These are phyloP conservation scores for Brachionus rubens DNA, from an alignment of 1,140 invertebrate species.

Conservation along the genomic window DNA sequence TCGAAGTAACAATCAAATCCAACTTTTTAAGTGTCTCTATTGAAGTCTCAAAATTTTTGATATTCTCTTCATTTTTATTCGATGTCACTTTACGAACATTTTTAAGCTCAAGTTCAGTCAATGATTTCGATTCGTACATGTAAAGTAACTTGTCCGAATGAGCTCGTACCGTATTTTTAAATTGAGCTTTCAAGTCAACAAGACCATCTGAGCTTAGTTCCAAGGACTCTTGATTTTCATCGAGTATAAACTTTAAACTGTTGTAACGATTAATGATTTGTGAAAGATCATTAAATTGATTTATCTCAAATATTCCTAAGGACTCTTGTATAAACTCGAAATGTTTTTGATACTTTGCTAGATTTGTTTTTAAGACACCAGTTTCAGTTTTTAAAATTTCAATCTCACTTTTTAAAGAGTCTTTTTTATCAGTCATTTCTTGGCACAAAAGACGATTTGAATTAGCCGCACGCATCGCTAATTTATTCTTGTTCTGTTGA, in stretches of 20 bases:
- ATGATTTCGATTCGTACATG: background rate
- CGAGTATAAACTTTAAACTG: conserved; percentile 8
- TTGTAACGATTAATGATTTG: conserved; percentile 9
- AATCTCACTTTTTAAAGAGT: background rate
- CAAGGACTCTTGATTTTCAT: background rate
- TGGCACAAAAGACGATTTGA: background rate
- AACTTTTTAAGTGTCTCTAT: background rate
- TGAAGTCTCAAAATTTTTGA: background rate
- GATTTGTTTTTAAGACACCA: background rate
- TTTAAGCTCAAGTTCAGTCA: background rate
- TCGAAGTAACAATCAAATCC: background rate
- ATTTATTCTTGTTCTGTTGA: background rate
- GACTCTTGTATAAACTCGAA: background rate
- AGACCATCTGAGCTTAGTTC: conserved; percentile 8
- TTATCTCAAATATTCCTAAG: background rate
- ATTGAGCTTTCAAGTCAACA: background rate
- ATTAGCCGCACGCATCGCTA: background rate
- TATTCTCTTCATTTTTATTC: background rate
- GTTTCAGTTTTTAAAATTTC: background rate
- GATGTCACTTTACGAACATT: background rate
- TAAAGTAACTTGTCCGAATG: background rate
- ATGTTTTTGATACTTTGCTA: conserved; percentile 5
- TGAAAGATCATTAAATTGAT: conserved; percentile 15
- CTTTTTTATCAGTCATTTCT: conserved; percentile 3
- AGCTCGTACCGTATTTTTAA: background rate